phyloP scores from a whole-genome alignment of 2,113 vertebrate genomes.

The Syngnathus typhle region DNA sequence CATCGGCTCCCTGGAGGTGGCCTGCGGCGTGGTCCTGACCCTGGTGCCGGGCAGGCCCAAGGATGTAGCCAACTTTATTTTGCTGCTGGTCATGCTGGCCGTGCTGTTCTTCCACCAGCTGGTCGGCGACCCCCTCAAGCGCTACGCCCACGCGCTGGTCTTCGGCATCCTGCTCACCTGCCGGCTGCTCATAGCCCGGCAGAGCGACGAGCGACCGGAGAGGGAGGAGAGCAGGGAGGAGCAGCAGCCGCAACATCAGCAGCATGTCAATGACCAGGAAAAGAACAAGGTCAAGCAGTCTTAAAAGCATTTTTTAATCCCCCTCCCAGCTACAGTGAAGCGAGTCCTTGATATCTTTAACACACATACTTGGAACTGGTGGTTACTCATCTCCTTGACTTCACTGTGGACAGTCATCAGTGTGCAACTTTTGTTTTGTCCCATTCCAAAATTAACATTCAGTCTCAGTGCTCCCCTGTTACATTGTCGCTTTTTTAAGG shows the following conservation, averaged over 20 bases:
- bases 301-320: constrained; percentile 57
- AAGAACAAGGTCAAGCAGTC: constrained; percentile 95
- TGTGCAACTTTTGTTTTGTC: constrained; percentile 49
- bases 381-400: constrained; percentile 29
- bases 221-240: constrained; percentile 79
- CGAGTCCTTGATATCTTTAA: constrained; percentile 39
- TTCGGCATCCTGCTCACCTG: constrained; percentile 97
- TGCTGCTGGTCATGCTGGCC: constrained; percentile 88
- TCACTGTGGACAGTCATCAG: constrained; percentile 48
- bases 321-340: constrained; percentile 25
- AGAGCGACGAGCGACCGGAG: constrained; percentile 82
- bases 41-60: constrained; percentile 90
- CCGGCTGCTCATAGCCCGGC: constrained; percentile 89
- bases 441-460: constrained; percentile 36
- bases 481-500: constrained; percentile 32
- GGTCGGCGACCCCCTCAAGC: constrained; percentile 93
- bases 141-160: constrained; percentile 92
- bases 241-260: constrained; percentile 54
- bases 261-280: constrained; percentile 74
- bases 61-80: constrained; percentile 94
- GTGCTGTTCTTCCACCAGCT: constrained; percentile 97
- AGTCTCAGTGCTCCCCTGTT: constrained; percentile 13
- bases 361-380: constrained; percentile 35
- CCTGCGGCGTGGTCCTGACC: constrained; percentile 89
- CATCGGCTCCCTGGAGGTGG: constrained; percentile 90